Evolutionary conservation across 2,888 invertebrate genomes (phyloP).

Genomic region (Agapostemon virescens): DNA sequence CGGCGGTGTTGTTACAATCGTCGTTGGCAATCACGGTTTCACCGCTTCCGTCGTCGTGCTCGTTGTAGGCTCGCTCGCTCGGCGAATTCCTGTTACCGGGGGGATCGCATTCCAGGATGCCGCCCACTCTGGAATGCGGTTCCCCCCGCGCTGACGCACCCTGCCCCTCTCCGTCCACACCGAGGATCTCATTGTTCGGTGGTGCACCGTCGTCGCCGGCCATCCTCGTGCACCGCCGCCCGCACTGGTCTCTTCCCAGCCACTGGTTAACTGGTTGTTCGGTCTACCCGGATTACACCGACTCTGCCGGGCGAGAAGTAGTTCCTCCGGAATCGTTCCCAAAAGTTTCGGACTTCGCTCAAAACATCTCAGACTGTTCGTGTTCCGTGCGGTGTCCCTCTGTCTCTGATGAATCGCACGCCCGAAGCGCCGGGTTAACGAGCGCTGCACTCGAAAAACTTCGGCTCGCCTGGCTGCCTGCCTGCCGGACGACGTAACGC

Average conservation of each 20-base stretch:
- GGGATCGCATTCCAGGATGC: conserved; percentile 79
- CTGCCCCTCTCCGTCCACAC: conserved; percentile 62
- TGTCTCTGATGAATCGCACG: conserved; percentile 21
- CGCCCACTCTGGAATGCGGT: conserved; percentile 80
- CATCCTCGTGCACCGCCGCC: conserved; percentile 65
- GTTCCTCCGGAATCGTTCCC: neutral
- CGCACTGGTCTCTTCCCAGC: conserved; percentile 38
- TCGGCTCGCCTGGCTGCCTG: conserved; percentile 49
- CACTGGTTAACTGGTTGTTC: conserved; percentile 32
- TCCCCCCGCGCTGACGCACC: conserved; percentile 73
- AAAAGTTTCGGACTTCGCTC: neutral
- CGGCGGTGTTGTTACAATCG: conserved; percentile 37
- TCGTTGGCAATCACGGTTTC: conserved; percentile 66
- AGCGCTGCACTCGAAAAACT: conserved; percentile 52
- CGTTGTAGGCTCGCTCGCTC: conserved; percentile 67
- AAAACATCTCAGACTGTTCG: conserved; percentile 41
- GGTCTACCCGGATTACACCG: conserved; percentile 5
- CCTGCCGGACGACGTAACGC: conserved; percentile 67
- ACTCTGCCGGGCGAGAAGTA: conserved; percentile 8
- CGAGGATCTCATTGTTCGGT: conserved; percentile 73
- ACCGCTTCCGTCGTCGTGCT: conserved; percentile 71
- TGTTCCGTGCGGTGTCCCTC: neutral
- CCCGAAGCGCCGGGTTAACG: conserved; percentile 54
- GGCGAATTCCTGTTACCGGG: conserved; percentile 77
- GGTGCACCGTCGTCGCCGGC: conserved; percentile 72